Evolutionary conservation across 2,888 invertebrate genomes (phyloP), one percentile per base, ranked within the genome.

Genomic region (Cataglyphis rosenhaueri): DNA sequence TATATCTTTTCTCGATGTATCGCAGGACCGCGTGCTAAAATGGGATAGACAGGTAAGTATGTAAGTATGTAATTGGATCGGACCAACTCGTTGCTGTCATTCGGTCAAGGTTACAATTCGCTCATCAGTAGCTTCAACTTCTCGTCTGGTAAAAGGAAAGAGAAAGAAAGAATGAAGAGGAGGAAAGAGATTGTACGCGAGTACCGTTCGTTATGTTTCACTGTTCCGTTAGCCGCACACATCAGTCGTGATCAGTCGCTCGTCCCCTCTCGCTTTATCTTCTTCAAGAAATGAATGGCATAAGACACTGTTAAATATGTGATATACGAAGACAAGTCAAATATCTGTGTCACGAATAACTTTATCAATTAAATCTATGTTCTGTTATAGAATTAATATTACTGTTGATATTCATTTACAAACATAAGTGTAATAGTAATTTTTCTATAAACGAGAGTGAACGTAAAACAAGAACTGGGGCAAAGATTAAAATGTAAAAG

Each of bases 191-290:
- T 83, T 65, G 84, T 83, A 88, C 82, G 71, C 82, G 82, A 84
- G 90, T 92, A 91, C 92, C 92, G 92, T 92, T 91, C 87, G 65
- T 70, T 74, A 66, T 29, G 57, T 78, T 78, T 66, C 21, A 12
- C 68, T 85, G 90, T 90, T 89, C 91, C 92, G 91, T 92, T 92
- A 91, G 89, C 8, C n/a, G 79, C 84, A 70, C 86, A 81, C 84
- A 85, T 89, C 89, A 89, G 86, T 82, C 84, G 87, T 66, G 18
- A 15, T 70, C 3, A 15, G n/a, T 25, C 15, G 25, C 32, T 64
- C 12, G 9, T 9, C 25, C 9, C 32, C 32, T 78, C 87, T 83
- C 81, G 38, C 64, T 83, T 82, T 74, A 52, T 81, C 79, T 83
- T 61, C 0, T 29, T 10, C 29, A 55, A 32, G 4, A 65, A 9